Percentiles rank a stretch among this genome's conserved stretches.
Conservation (phyloP, 1,140 invertebrate genomes). For the Zaprionus vittiger region DNA sequence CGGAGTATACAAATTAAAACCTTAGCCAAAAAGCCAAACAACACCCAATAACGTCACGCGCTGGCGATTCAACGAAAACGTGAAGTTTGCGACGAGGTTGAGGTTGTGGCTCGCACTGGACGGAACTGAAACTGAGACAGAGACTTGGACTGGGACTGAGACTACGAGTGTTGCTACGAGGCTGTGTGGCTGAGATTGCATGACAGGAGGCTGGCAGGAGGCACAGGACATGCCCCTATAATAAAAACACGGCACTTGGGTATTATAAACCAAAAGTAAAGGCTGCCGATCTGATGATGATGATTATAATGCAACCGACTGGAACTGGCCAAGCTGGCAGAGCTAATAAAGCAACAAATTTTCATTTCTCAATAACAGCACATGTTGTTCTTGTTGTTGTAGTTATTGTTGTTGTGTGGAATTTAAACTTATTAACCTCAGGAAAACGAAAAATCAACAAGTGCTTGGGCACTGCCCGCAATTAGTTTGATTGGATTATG, state of each 20-base stretch:
- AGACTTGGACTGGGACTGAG: background rate
- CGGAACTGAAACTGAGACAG: background rate
- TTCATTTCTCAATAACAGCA: constrained; percentile 80
- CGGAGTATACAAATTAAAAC: constrained; percentile 37
- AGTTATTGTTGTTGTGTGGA: constrained; percentile 27
- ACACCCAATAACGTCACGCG: constrained; percentile 43
- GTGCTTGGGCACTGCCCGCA: constrained; percentile 17
- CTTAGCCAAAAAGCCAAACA: constrained; percentile 35
- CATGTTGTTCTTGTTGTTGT: constrained; percentile 27
- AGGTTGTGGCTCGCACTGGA: background rate
- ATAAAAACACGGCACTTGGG: constrained; percentile 46
- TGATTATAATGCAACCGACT: constrained; percentile 36
- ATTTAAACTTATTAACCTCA: constrained; percentile 76
- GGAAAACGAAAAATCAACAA: constrained; percentile 69
- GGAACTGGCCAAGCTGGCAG: constrained; percentile 41
- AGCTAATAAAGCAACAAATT: constrained; percentile 83
- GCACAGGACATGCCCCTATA: constrained; percentile 54
- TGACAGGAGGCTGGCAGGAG: constrained; percentile 47
- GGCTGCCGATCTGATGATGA: constrained; percentile 50
- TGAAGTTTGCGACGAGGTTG: constrained; percentile 50
- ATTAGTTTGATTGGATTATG: constrained; percentile 45
- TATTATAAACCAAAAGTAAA: constrained; percentile 43
- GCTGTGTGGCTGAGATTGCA: constrained; percentile 52
- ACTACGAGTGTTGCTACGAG: background rate
- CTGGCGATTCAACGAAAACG: constrained; percentile 45